These are phyloP conservation scores for Nesoenas mayeri DNA, from an alignment of 2,113 vertebrate genomes.

Conservation along the genomic window DNA sequence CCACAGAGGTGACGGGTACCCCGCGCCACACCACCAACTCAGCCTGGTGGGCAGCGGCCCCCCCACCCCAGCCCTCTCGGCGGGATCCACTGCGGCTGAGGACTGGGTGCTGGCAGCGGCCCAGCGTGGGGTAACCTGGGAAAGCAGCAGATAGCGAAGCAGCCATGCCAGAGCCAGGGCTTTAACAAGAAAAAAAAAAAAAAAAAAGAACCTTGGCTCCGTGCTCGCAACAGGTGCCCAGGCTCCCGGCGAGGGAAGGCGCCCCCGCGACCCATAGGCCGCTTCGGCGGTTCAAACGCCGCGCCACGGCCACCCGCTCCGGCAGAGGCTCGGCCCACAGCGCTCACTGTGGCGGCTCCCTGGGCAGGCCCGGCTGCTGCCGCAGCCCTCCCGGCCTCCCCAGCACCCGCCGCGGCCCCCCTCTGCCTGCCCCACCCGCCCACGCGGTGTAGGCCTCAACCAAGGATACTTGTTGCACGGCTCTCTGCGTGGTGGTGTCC, in stretches of 20 bases:
- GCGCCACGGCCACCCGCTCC: too few species aligned
- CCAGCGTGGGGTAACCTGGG: background rate
- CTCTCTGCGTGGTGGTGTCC: conserved; percentile 92
- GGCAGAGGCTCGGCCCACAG: too few species aligned
- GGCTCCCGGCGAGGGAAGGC: too few species aligned
- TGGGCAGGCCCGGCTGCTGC: too few species aligned
- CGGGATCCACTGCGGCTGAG: background rate
- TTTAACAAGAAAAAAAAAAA: background rate
- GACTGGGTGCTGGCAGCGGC: background rate
- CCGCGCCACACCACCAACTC: too few species aligned
- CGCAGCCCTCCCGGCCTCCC: background rate
- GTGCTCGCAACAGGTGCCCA: too few species aligned
- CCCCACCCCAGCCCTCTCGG: background rate
- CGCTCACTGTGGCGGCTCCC: too few species aligned
- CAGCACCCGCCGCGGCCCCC: background rate
- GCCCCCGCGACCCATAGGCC: too few species aligned
- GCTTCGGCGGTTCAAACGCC: too few species aligned
- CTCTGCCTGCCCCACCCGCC: background rate
- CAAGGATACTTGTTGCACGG: conserved; percentile 98
- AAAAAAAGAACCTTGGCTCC: too few species aligned
- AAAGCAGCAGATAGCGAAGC: background rate
- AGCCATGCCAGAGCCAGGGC: background rate
- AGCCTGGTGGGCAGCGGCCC: too few species aligned
- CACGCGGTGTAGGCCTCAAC: background rate
- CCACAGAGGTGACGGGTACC: background rate